Evolutionary conservation across 2,113 vertebrate species (phyloP), one percentile per base, ranked within the genome.

Genomic region (Telmatochromis sp.): DNA sequence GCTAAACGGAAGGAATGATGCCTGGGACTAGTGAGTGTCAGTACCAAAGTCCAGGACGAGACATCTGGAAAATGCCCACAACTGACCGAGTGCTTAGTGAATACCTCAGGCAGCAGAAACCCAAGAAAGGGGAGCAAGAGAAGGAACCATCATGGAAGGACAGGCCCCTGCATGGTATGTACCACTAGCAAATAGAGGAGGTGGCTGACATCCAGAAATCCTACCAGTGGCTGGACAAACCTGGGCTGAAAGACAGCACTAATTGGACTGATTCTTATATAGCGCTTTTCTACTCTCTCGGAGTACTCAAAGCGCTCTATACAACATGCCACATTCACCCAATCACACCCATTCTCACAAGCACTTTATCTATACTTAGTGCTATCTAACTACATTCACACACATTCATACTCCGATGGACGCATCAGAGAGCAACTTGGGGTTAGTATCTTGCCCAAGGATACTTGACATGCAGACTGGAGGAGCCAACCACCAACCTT

Each of bases 1-100:
- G 2, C 15, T 19, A 63, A 33, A 33, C 2, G 0, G 15, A 63
- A 63, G 57, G 15, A 60, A 4, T 5, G 9, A 6, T 60, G 0
- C 28, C 57, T 19, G 0, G 28, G 28, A 33, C 9, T 60, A 63
- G 28, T 63, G 28, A 33, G 28, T 19, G 58, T 63, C 28, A 63
- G 58, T 3, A 0, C 58, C 58, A 33, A 33, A 33, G 2, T 63
- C 28, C 1, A 33, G 58, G 58, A 63, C 5, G 15, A 63, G 58
- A 60, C 57, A 60, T 19, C 28, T 60, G 28, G 57, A 60, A 33
- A 60, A 60, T 63, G 58, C 15, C 58, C 15, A 33, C 28, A 60
- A 60, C 58, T 60, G 57, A 1, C 28, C 2, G 57, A n/a, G 49
- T 53, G 49, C 49, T 53, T 53, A 53, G 19, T n/a, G 49, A 53